Base-by-base conservation (phyloP, 2,113 vertebrate species). In the Pao palembangensis region DNA sequence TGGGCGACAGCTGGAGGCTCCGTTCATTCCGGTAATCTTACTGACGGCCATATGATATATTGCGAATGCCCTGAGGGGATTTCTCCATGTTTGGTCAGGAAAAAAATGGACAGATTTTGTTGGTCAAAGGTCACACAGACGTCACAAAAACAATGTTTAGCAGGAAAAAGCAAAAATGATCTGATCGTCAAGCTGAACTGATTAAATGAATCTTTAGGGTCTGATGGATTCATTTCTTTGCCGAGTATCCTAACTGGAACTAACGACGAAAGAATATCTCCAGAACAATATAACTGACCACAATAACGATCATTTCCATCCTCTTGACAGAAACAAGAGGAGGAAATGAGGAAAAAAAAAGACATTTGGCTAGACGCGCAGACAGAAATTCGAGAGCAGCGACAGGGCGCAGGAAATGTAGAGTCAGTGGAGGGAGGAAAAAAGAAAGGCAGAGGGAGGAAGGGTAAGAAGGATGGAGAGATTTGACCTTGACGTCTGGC, bases 401-500 rank as follows among this genome's bases (percentile, higher is more conserved):
- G 20, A 56, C 68, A 51, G 79, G 58, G 73, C 56, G 73, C 81
- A 81, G 85, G 87, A 88, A 87, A 76, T 71, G 74, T 75, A 73
- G 71, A 82, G 77, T 79, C 79, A 76, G 82, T 75, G 67, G 62
- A 76, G 63, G 61, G 77, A 64, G 64, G 51, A 25, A 57, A 31
- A 16, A n/a, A 69, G 58, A 76, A 68, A 66, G 66, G 69, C 50
- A 19, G 71, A 71, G 52, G 49, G 51, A 65, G 50, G 23, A 19
- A 51, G 15, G n/a, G 17, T 11, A 18, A 19, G 16, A 64, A 48
- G 69, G 73, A 64, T 71, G 61, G 70, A 71, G 80, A 77, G 69
- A 71, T 84, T 78, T 90, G 87, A 89, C 89, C 88, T 91, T 89
- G 86, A 85, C 84, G 85, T 86, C 81, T 86, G 75, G 78, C 75